Evolutionary conservation across 1,140 invertebrate genomes (phyloP).

Genomic region (Belonocnema kinseyi): DNA sequence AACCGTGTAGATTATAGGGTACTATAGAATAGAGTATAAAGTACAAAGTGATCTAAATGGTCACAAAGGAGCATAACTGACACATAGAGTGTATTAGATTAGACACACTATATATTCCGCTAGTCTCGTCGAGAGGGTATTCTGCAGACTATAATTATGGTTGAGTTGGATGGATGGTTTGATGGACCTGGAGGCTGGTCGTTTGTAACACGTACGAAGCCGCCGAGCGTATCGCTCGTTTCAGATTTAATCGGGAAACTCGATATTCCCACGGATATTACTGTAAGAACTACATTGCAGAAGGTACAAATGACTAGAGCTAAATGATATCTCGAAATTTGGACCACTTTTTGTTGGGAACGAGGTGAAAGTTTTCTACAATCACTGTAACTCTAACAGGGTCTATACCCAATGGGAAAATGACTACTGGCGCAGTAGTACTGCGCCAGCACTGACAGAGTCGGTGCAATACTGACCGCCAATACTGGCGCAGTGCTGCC

Average conservation of each 20-base stretch:
- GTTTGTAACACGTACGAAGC: constrained; percentile 7
- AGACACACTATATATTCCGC: constrained; percentile 14
- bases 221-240: constrained; percentile 25
- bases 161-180: constrained; percentile 44
- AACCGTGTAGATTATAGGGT: no score
- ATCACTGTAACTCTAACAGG: no score
- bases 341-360: no score
- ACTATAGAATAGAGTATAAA: no score
- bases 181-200: constrained; percentile 34
- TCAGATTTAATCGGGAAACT: constrained; percentile 47
- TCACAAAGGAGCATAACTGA: constrained; percentile 6
- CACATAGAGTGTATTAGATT: constrained; percentile 20
- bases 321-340: no score
- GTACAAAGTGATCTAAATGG: background rate
- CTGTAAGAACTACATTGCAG: background rate
- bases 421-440: no score
- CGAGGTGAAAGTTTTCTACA: no score
- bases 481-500: no score
- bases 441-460: no score
- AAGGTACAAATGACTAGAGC: background rate
- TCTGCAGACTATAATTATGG: constrained; percentile 31
- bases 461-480: no score
- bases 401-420: no score
- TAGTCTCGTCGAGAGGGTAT: constrained; percentile 14
- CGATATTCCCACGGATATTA: constrained; percentile 36